phyloP scores from a whole-genome alignment of 2,797 vertebrate genomes.

The Poeciliopsis infans region DNA sequence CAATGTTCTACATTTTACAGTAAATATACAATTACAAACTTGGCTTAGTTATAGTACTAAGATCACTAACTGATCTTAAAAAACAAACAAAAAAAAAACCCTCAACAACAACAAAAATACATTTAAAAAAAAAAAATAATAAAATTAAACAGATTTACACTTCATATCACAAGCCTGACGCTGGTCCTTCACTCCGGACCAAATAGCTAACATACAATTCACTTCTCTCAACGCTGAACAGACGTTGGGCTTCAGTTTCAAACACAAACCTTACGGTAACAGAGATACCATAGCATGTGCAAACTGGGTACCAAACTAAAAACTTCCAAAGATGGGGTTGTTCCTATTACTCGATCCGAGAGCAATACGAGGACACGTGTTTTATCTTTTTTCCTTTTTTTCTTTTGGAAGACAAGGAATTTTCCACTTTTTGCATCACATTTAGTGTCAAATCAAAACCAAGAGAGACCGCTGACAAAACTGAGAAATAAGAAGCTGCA shows the following conservation, averaged over 20 bases:
- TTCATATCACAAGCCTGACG: conserved; percentile 90
- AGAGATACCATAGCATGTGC: conserved; percentile 80
- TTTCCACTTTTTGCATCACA: conserved; percentile 85
- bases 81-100: conserved; percentile 82
- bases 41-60: conserved; percentile 97
- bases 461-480: conserved; percentile 62
- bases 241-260: conserved; percentile 78
- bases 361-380: conserved; percentile 62
- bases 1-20: conserved; percentile 99
- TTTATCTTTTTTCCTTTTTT: conserved; percentile 6
- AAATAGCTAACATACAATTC: conserved; percentile 82
- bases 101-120: conserved; percentile 63
- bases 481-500: conserved; percentile 69
- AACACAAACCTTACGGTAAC: conserved; percentile 78
- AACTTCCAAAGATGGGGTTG: conserved; percentile 79
- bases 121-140: conserved; percentile 44
- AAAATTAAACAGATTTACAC: conserved; percentile 88
- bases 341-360: conserved; percentile 76
- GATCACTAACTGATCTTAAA: conserved; percentile 94
- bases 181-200: conserved; percentile 83
- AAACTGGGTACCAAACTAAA: conserved; percentile 80
- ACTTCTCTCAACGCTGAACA: conserved; percentile 79
- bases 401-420: conserved; percentile 88
- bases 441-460: conserved; percentile 85
- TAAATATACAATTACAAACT: conserved; percentile 99